These are phyloP conservation scores for Pterocles burchelli DNA, from an alignment of 2,113 vertebrate species.

Conservation along the genomic window DNA sequence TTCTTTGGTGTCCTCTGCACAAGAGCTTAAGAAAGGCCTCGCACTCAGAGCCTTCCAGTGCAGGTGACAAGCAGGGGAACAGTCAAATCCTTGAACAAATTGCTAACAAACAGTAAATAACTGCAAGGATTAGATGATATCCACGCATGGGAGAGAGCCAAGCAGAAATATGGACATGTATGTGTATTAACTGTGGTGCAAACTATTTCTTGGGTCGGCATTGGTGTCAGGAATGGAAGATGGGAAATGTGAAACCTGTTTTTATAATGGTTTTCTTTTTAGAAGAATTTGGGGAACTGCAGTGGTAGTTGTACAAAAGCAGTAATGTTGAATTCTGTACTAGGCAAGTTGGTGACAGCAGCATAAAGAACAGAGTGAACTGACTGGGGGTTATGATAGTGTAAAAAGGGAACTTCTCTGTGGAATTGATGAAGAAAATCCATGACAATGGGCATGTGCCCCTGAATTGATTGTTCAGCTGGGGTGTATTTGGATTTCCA, in stretches of 20 bases:
- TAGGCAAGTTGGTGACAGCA: background rate
- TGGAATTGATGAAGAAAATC: background rate
- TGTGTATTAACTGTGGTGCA: background rate
- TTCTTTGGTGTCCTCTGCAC: background rate
- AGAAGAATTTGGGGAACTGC: background rate
- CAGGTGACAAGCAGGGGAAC: rapidly evolving
- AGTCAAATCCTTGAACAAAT: background rate
- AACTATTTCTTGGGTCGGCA: background rate
- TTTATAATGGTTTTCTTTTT: background rate
- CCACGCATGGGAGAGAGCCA: background rate
- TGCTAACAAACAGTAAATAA: background rate
- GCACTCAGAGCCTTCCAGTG: background rate
- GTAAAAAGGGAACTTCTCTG: background rate
- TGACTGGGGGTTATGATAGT: background rate
- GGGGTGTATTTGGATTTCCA: background rate
- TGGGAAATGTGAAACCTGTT: background rate
- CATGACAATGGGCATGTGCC: background rate
- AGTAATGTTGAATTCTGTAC: background rate
- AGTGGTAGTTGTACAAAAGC: background rate
- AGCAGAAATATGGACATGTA: background rate
- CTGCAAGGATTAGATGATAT: background rate
- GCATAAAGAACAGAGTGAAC: background rate
- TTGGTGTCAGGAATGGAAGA: background rate
- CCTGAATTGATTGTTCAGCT: background rate
- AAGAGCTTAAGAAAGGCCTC: background rate